Evolutionary conservation across 1,140 invertebrate species (phyloP), one percentile per base, ranked within the genome.

Genomic region (Limonius californicus): DNA sequence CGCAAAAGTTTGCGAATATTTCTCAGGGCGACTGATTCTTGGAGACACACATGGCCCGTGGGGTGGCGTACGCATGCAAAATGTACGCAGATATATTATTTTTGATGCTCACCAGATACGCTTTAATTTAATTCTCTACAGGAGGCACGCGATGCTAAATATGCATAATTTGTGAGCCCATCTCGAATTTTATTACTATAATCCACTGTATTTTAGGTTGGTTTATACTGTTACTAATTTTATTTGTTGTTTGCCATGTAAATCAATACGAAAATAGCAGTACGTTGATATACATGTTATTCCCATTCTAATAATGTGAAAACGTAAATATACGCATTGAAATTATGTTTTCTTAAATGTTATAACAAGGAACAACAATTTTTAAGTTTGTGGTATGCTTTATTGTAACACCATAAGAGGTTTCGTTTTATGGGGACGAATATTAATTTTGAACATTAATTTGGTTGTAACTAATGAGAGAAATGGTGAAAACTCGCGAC

Each of bases 71-170:
- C 66, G 68, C 72, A 72, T 66, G 59, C 53, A 63, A 69, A 65
- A 58, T 64, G 53, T 62, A 55, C 68, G 62, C 59, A 64, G 67
- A 70, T 72, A 70, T 67, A 72, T 74, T 71, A 72, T 72, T 72
- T 71, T 70, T 74, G 72, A 74, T 72, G 67, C 64, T 74, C 59
- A 60, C 67, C 72, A 74, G 72, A 74, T 68, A 65, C 68, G 68
- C 67, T 70, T 71, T 74, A 74, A 74, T 74, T 74, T 70, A 74
- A 74, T 74, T 72, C 69, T 61, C 65, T 45, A 65, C 63, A 68
- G 72, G 69, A 68, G 70, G 69, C 72, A 70, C 70, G 69, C 69
- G 66, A 71, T 68, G 55, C 69, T 71, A 70, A 72, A 73, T 70
- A 72, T 72, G 68, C 69, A 70, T 72, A 73, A 73, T 73, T 72